phyloP scores from a whole-genome alignment of 1,140 invertebrate species.

The Oedothorax gibbosus region DNA sequence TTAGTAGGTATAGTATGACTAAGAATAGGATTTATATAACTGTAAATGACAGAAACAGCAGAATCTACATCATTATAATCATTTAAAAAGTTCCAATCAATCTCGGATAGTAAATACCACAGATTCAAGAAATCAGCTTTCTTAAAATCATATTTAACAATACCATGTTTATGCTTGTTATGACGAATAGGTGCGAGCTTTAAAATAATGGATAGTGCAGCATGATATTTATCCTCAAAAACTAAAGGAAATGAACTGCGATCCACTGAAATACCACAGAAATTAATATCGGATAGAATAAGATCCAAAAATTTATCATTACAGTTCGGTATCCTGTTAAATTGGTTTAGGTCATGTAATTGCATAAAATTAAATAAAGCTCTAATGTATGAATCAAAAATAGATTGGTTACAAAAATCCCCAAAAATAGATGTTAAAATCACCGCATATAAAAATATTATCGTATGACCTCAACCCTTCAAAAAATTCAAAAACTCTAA shows the following conservation, averaged over 20 bases:
- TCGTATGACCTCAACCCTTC: background rate
- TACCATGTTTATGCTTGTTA: background rate
- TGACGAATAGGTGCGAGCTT: background rate
- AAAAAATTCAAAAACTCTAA: conserved; percentile 11
- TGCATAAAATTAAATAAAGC: too few species aligned
- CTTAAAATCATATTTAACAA: too few species aligned
- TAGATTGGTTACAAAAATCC: background rate
- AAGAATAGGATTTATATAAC: too few species aligned
- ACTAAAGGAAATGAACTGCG: background rate
- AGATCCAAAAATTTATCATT: too few species aligned
- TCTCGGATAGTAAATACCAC: conserved; percentile 9
- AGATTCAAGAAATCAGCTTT: background rate
- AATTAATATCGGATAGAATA: background rate
- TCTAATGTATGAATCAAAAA: background rate
- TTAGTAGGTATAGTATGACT: too few species aligned
- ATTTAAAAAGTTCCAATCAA: background rate
- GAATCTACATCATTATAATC: conserved; percentile 9
- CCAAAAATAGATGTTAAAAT: background rate
- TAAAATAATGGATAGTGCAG: conserved; percentile 1
- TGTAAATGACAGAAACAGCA: too few species aligned
- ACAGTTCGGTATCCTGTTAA: background rate
- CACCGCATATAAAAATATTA: too few species aligned
- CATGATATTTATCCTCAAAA: background rate
- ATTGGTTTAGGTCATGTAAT: background rate
- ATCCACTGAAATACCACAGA: background rate